phyloP scores from a whole-genome alignment of 2,113 vertebrate species.

The Solea senegalensis region DNA sequence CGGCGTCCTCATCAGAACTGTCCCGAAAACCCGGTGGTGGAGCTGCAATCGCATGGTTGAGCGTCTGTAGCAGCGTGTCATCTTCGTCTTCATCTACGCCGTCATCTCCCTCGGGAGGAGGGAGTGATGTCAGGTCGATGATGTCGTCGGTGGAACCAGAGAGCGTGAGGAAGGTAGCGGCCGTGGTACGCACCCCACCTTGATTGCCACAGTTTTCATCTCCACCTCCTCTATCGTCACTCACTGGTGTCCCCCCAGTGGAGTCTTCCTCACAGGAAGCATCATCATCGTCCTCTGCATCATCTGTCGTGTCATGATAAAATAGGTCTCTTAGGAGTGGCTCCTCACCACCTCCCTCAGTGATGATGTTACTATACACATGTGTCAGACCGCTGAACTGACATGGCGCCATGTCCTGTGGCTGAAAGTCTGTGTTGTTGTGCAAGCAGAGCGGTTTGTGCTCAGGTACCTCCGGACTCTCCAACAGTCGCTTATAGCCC shows the following conservation, averaged over 20 bases:
- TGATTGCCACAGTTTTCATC: constrained; percentile 29
- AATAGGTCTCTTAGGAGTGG: constrained; percentile 92
- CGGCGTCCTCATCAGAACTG: constrained; percentile 91
- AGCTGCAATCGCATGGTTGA: constrained; percentile 96
- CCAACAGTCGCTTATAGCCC: constrained; percentile 88
- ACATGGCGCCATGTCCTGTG: constrained; percentile 83
- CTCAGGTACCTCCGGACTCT: constrained; percentile 88
- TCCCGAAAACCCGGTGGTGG: constrained; percentile 95
- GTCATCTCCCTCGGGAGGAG: constrained; percentile 90
- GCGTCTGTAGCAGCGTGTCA: constrained; percentile 89
- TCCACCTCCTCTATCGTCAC: constrained; percentile 29
- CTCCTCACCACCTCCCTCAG: constrained; percentile 87
- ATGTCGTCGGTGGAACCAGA: constrained; percentile 96
- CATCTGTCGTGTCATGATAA: constrained; percentile 91
- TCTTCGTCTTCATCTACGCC: constrained; percentile 90
- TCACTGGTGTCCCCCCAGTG: constrained; percentile 70
- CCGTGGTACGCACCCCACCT: constrained; percentile 64
- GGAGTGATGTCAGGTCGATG: constrained; percentile 94
- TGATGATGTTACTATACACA: constrained; percentile 91
- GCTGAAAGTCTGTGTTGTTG: constrained; percentile 83
- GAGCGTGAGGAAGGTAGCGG: constrained; percentile 87
- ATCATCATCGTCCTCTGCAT: constrained; percentile 94
- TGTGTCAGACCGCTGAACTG: constrained; percentile 84
- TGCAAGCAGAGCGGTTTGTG: constrained; percentile 82
- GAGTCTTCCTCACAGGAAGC: constrained; percentile 95